A percentile compares a stretch with the other conserved stretches of the same genome.
Conservation (phyloP, 2,113 vertebrate genomes). For the Pterocles orientalis region DNA sequence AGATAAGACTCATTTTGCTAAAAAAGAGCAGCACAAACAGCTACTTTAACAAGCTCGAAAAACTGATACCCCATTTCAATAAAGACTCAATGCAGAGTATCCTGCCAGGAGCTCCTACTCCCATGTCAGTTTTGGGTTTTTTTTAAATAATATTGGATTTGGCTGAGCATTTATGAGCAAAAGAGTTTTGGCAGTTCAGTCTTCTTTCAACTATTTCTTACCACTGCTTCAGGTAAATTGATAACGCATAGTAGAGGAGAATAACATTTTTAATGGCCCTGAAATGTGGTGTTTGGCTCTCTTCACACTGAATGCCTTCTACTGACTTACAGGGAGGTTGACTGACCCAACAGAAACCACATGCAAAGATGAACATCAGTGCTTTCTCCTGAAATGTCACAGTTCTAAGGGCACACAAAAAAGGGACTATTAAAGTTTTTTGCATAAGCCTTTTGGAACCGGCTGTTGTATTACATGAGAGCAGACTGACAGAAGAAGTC, state of each 20-base stretch:
- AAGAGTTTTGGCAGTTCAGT: background rate
- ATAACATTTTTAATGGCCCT: background rate
- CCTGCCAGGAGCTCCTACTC: background rate
- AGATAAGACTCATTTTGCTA: background rate
- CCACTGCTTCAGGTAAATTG: background rate
- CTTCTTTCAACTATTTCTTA: background rate
- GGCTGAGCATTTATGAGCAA: background rate
- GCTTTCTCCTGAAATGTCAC: background rate
- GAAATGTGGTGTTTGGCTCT: background rate
- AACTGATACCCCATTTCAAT: background rate
- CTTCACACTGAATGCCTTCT: background rate
- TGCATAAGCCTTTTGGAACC: background rate
- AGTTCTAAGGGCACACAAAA: background rate
- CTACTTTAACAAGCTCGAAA: background rate
- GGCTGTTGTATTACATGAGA: background rate
- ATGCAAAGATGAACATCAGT: background rate
- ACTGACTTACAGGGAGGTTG: rapidly evolving
- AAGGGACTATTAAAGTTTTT: background rate
- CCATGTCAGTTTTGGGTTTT: background rate
- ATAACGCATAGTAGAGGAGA: background rate
- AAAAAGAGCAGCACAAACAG: background rate
- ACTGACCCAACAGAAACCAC: background rate
- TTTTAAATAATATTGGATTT: background rate
- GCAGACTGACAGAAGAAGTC: background rate
- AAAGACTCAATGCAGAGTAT: background rate